Percentiles rank a stretch among this genome's conserved stretches.
These are phyloP conservation scores for Tympanoctomys barrerae DNA, from an alignment of 2,797 vertebrate species.

Conservation along the genomic window DNA sequence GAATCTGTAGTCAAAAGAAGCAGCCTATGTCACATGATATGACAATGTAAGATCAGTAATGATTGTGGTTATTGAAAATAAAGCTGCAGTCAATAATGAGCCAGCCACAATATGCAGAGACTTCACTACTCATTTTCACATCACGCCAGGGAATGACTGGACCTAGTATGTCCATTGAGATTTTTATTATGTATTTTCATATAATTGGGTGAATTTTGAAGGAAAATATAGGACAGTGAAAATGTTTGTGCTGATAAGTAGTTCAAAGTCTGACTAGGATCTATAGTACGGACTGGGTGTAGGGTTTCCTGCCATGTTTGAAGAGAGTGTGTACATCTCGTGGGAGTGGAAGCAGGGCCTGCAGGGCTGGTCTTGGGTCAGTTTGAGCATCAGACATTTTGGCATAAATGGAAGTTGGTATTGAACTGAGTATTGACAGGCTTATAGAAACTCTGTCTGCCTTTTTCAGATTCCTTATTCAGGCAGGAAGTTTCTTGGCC, in stretches of 20 bases:
- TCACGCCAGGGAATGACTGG: not conserved
- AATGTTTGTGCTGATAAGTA: slow-evolving; percentile 11
- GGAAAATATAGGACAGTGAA: not conserved
- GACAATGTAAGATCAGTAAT: not conserved
- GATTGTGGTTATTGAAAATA: slow-evolving; percentile 21
- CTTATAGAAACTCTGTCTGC: not conserved
- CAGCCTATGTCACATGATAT: not conserved
- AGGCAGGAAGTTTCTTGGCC: not conserved
- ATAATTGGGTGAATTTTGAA: slow-evolving; percentile 49
- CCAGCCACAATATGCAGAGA: not conserved
- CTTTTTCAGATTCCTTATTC: not conserved
- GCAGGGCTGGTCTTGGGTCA: not conserved
- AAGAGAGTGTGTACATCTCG: not conserved
- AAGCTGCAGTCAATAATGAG: not conserved
- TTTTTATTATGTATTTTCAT: slow-evolving; percentile 9
- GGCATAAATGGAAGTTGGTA: not conserved
- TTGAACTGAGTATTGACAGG: not conserved
- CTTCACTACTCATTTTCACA: slow-evolving; percentile 31
- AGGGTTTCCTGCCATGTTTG: not conserved
- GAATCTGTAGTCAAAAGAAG: not conserved
- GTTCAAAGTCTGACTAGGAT: not conserved
- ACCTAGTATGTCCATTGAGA: not conserved
- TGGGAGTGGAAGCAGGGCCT: not conserved
- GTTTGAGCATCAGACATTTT: not conserved
- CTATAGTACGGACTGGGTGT: not conserved